Evolutionary conservation across 1,140 invertebrate genomes (phyloP).

Genomic region (Drosophila lini): DNA sequence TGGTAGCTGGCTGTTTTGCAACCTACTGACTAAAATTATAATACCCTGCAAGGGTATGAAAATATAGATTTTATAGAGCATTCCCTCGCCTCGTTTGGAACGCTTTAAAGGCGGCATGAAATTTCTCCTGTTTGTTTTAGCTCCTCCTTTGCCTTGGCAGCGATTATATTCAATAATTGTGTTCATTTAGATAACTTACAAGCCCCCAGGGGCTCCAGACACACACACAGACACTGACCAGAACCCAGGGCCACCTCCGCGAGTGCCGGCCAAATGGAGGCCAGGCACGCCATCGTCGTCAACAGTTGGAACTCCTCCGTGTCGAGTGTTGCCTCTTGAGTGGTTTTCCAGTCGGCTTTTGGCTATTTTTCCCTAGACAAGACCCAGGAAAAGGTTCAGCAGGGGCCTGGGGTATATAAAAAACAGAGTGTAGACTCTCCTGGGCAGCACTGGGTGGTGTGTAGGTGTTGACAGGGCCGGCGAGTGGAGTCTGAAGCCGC

Average conservation of each 20-base stretch:
- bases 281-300: constrained; percentile 73
- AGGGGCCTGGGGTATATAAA: no score
- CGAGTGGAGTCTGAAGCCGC: background rate
- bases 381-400: no score
- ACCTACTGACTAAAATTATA: no score
- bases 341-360: background rate
- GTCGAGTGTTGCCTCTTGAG: background rate
- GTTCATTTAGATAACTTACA: constrained; percentile 83
- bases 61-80: background rate
- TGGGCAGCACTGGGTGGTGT: constrained; percentile 40
- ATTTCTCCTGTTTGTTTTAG: constrained; percentile 67
- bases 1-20: no score
- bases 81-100: constrained; percentile 25
- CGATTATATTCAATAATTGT: constrained; percentile 84
- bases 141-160: constrained; percentile 18
- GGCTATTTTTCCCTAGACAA: background rate
- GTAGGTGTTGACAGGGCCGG: constrained; percentile 74
- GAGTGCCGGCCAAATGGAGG: constrained; percentile 54
- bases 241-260: constrained; percentile 48
- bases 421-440: no score
- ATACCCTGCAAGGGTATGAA: background rate
- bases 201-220: constrained; percentile 62
- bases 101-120: constrained; percentile 74
- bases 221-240: constrained; percentile 1
- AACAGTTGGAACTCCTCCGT: constrained; percentile 24